A percentile compares a stretch with the other conserved stretches of the same genome.
phyloP scores from a whole-genome alignment of 2,888 invertebrate species.

The Aphidius colemani region DNA sequence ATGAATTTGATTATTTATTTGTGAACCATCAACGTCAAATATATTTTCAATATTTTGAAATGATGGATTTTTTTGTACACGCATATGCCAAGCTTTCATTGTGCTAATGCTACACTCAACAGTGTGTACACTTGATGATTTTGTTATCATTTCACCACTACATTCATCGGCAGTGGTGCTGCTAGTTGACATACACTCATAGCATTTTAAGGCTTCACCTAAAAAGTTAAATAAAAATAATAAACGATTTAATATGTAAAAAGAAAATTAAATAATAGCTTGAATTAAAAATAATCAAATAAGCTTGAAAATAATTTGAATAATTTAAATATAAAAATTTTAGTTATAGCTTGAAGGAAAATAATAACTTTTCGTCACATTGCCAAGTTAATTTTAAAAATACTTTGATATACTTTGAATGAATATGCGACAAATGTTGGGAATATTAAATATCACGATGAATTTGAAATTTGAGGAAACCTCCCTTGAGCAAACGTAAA shows the following conservation, averaged over 20 bases:
- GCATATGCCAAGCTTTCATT: slow-evolving; percentile 38
- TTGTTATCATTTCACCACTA: slow-evolving; percentile 37
- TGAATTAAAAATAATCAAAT: not conserved
- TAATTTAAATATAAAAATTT: too few relatives aligned
- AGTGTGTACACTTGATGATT: slow-evolving; percentile 25
- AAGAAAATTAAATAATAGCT: not conserved
- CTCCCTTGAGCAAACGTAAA: too few relatives aligned
- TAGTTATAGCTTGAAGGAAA: too few relatives aligned
- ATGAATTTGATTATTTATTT: slow-evolving; percentile 6
- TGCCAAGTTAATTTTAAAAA: too few relatives aligned
- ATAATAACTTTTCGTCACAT: too few relatives aligned
- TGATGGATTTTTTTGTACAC: slow-evolving; percentile 26
- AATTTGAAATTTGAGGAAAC: too few relatives aligned
- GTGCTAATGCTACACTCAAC: slow-evolving; percentile 39
- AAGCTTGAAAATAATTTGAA: too few relatives aligned
- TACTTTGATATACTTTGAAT: too few relatives aligned
- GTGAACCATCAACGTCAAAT: slow-evolving; percentile 41
- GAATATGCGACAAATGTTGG: too few relatives aligned
- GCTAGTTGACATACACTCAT: slow-evolving; percentile 41
- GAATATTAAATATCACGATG: too few relatives aligned
- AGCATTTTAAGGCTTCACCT: slow-evolving; percentile 49
- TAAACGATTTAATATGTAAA: not conserved
- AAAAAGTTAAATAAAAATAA: slow-evolving; percentile 18
- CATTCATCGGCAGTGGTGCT: slow-evolving; percentile 38
- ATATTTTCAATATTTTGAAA: slow-evolving; percentile 34